phyloP scores from a whole-genome alignment of 2,888 invertebrate genomes.

The Pogonocherus hispidulus region DNA sequence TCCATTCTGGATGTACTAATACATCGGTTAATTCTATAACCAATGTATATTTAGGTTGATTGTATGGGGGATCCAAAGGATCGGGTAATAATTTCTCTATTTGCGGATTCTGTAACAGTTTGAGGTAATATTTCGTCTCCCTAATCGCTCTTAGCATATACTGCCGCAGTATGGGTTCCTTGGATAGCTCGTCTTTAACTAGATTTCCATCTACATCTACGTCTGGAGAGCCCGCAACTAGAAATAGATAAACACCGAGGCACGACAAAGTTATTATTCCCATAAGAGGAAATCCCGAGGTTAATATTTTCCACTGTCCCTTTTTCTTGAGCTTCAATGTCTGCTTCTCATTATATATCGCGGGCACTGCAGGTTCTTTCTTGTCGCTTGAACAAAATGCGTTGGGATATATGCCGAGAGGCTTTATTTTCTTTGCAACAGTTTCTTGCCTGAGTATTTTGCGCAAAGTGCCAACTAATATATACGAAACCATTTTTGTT shows the following conservation, averaged over 20 bases:
- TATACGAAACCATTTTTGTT: background rate
- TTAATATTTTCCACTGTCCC: background rate
- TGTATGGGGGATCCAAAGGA: slow-evolving; percentile 88
- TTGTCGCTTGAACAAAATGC: background rate
- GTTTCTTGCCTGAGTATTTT: background rate
- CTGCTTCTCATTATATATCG: background rate
- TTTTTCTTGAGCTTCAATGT: background rate
- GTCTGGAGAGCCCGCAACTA: slow-evolving; percentile 7
- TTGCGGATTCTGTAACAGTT: slow-evolving; percentile 93
- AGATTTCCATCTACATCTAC: slow-evolving; percentile 73
- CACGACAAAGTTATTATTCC: background rate
- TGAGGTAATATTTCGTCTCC: slow-evolving; percentile 59
- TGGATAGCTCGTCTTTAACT: slow-evolving; percentile 81
- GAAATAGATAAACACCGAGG: background rate
- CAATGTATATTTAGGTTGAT: slow-evolving; percentile 95
- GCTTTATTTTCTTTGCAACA: background rate
- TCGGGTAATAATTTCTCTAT: slow-evolving; percentile 94
- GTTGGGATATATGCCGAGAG: background rate
- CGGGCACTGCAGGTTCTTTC: background rate
- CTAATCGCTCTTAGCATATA: slow-evolving; percentile 75
- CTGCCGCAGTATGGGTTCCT: slow-evolving; percentile 77
- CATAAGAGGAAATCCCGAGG: background rate
- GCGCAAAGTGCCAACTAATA: background rate
- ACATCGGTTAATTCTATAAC: slow-evolving; percentile 96
- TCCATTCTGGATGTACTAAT: slow-evolving; percentile 97